phyloP scores from a whole-genome alignment of 1,140 invertebrate genomes.

The Apocrypta bakeri region DNA sequence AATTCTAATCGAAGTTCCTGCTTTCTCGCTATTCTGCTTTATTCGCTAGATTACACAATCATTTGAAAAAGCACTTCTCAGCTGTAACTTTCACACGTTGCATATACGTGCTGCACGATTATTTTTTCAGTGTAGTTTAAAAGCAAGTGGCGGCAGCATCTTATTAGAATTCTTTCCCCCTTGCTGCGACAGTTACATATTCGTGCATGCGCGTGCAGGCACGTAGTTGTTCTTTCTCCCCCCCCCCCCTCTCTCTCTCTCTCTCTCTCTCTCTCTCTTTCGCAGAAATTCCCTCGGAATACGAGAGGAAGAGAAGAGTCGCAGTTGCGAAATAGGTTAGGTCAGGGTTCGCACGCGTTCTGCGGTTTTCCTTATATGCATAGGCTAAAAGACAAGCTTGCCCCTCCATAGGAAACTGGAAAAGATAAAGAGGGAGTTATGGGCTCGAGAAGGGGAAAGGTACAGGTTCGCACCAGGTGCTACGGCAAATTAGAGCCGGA shows the following conservation, averaged over 20 bases:
- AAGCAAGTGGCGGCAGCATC: not conserved
- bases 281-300: not conserved
- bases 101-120: slow-evolving; percentile 21
- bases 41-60: no score
- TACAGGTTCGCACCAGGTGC: slow-evolving; percentile 52
- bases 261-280: not conserved
- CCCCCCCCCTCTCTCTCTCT: no score
- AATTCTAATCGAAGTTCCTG: not conserved
- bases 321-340: not conserved
- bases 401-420: not conserved
- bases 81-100: not conserved
- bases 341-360: not conserved
- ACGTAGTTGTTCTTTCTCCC: not conserved
- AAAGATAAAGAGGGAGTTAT: no score
- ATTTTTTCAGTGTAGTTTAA: slow-evolving; percentile 5
- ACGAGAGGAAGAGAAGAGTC: not conserved
- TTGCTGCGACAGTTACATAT: slow-evolving; percentile 1
- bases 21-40: no score
- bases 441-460: no score
- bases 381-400: not conserved
- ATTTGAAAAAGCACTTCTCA: not conserved
- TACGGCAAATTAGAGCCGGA: slow-evolving; percentile 54
- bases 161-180: slow-evolving; percentile 12
- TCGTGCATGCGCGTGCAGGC: not conserved
- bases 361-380: not conserved